Conservation (phyloP, 2,113 vertebrate species). For the Catharus minimus region DNA sequence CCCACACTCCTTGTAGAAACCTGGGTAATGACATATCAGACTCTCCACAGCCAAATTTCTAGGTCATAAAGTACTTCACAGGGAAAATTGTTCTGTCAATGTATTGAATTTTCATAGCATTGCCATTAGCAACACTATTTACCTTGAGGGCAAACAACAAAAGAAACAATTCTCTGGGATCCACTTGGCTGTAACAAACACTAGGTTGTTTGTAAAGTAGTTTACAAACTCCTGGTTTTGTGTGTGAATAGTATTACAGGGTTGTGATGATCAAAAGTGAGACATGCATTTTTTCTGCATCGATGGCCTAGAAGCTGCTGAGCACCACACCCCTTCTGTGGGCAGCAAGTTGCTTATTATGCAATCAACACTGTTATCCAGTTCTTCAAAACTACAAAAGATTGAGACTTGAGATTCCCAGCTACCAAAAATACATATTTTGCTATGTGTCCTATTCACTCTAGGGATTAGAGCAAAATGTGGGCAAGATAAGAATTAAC, state of each 20-base stretch:
- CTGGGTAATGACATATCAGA: neutral
- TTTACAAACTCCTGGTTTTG: neutral
- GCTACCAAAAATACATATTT: neutral
- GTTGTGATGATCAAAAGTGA: neutral
- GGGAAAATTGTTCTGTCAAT: slow-evolving; percentile 43
- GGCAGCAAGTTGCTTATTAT: neutral
- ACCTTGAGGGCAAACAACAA: neutral
- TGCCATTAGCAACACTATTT: slow-evolving; percentile 8
- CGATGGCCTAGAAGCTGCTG: neutral
- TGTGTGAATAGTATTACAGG: neutral
- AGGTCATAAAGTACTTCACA: neutral
- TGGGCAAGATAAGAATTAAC: neutral
- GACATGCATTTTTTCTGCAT: neutral
- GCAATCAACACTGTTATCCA: neutral
- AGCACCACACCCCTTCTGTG: neutral
- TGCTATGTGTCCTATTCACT: neutral
- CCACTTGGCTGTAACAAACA: neutral
- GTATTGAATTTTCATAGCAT: slow-evolving; percentile 18
- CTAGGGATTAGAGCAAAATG: neutral
- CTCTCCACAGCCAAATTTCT: neutral
- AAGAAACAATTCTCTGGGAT: neutral
- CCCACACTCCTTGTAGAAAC: neutral
- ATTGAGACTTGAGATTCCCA: neutral
- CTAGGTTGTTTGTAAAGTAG: neutral
- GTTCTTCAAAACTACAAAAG: neutral